Percentiles rank a stretch among this genome's conserved stretches.
These are phyloP conservation scores for Lateolabrax maculatus DNA, from an alignment of 2,797 vertebrate genomes.

Conservation along the genomic window DNA sequence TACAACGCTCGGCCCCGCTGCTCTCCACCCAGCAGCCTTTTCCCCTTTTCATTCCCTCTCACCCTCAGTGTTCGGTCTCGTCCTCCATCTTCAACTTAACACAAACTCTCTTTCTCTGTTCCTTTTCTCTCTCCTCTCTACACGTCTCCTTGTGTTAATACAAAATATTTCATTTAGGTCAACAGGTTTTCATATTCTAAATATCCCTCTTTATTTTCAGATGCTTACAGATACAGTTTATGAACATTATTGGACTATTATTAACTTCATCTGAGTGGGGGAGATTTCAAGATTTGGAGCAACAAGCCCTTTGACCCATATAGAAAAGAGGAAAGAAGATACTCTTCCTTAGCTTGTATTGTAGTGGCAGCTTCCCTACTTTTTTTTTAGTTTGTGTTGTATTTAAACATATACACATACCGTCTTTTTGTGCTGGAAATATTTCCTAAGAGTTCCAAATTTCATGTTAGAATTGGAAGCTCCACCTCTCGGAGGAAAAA, in stretches of 20 bases:
- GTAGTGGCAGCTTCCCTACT: not conserved
- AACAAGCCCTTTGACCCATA: not conserved
- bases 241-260: conserved; percentile 26
- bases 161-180: not conserved
- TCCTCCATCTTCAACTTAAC: conserved; percentile 13
- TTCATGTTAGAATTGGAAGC: conserved; percentile 75
- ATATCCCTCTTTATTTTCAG: not conserved
- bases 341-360: not conserved
- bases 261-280: conserved; percentile 28
- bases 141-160: not conserved
- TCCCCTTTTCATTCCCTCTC: conserved; percentile 47
- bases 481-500: conserved; percentile 58
- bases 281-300: not conserved
- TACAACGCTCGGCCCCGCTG: conserved; percentile 40
- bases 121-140: not conserved
- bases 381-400: conserved; percentile 41
- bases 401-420: conserved; percentile 37
- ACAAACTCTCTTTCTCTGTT: conserved; percentile 12
- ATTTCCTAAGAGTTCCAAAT: conserved; percentile 66
- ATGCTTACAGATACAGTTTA: not conserved
- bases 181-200: not conserved
- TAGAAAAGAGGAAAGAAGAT: not conserved
- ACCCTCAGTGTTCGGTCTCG: not conserved
- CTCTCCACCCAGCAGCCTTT: conserved; percentile 62
- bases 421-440: conserved; percentile 68